Percentiles rank a stretch among this genome's conserved stretches.
Evolutionary conservation across 2,797 vertebrate genomes (phyloP).

Genomic region (Pipistrellus kuhlii): DNA sequence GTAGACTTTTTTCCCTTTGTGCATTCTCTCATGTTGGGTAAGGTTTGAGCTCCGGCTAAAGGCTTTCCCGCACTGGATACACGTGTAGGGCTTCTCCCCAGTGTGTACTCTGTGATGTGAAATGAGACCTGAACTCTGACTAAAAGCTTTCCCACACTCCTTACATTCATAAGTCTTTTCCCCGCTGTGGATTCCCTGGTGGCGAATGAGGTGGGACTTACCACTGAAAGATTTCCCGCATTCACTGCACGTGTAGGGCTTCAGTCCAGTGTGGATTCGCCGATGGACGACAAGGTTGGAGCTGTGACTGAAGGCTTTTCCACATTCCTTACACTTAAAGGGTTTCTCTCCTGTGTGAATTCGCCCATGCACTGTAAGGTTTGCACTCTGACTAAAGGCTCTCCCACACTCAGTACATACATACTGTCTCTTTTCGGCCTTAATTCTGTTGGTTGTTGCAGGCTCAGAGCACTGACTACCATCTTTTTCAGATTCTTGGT

Average conservation of each 20-base stretch:
- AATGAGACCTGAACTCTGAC: slow-evolving; percentile 82
- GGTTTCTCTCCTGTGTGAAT: slow-evolving; percentile 85
- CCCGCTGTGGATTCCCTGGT: slow-evolving; percentile 75
- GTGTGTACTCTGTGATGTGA: slow-evolving; percentile 81
- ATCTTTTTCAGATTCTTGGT: slow-evolving; percentile 53
- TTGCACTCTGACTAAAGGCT: slow-evolving; percentile 84
- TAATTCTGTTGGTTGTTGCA: slow-evolving; percentile 40
- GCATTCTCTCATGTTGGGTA: slow-evolving; percentile 83
- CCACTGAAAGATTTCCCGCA: slow-evolving; percentile 80
- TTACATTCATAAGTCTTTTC: slow-evolving; percentile 78
- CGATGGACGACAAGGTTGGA: slow-evolving; percentile 80
- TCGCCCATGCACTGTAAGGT: slow-evolving; percentile 82
- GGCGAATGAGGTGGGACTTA: slow-evolving; percentile 79
- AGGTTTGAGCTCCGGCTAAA: slow-evolving; percentile 81
- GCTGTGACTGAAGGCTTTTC: slow-evolving; percentile 85
- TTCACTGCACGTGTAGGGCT: slow-evolving; percentile 71
- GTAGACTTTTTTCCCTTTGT: slow-evolving; percentile 82
- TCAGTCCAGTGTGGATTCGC: slow-evolving; percentile 78
- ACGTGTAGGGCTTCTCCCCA: slow-evolving; percentile 81
- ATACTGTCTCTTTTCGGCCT: slow-evolving; percentile 79
- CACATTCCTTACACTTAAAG: slow-evolving; percentile 82
- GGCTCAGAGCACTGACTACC: neutral
- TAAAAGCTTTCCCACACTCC: slow-evolving; percentile 84
- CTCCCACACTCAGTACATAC: slow-evolving; percentile 79
- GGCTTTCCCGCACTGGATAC: slow-evolving; percentile 80